phyloP scores from a whole-genome alignment of 2,113 vertebrate genomes.

The Macaca nemestrina region DNA sequence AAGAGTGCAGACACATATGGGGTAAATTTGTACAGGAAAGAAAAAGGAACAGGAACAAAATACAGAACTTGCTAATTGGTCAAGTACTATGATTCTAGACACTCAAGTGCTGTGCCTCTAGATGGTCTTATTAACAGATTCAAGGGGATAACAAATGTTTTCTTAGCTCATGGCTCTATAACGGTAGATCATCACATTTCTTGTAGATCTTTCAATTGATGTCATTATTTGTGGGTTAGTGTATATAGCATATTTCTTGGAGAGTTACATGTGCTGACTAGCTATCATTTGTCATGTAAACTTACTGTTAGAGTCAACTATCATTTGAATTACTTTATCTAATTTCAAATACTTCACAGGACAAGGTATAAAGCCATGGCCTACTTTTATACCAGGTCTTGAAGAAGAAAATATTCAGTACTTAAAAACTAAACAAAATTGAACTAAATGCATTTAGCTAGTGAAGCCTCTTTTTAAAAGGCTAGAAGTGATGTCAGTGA shows the following conservation, averaged over 20 bases:
- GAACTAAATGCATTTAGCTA: not conserved
- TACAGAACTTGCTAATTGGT: slow-evolving; percentile 50
- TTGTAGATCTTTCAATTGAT: not conserved
- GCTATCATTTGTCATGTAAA: slow-evolving; percentile 3
- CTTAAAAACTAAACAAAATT: not conserved
- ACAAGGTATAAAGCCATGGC: not conserved
- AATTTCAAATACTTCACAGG: not conserved
- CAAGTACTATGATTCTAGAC: slow-evolving; percentile 47
- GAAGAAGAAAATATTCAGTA: not conserved
- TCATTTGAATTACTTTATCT: not conserved
- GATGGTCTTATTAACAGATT: slow-evolving; percentile 44
- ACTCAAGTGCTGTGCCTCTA: slow-evolving; percentile 51
- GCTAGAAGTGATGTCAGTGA: not conserved
- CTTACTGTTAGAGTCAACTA: not conserved
- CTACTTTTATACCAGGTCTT: not conserved
- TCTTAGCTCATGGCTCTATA: not conserved
- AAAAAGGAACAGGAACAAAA: slow-evolving; percentile 52
- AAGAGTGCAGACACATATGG: slow-evolving; percentile 32
- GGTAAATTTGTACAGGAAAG: slow-evolving; percentile 61
- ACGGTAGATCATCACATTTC: not conserved
- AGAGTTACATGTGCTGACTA: not conserved
- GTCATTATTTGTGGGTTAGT: slow-evolving; percentile 3
- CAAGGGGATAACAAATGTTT: slow-evolving; percentile 43
- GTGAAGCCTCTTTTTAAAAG: not conserved
- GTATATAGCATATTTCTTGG: not conserved